These are phyloP conservation scores for Pantherophis guttatus DNA, from an alignment of 2,113 vertebrate genomes.

Conservation along the genomic window DNA sequence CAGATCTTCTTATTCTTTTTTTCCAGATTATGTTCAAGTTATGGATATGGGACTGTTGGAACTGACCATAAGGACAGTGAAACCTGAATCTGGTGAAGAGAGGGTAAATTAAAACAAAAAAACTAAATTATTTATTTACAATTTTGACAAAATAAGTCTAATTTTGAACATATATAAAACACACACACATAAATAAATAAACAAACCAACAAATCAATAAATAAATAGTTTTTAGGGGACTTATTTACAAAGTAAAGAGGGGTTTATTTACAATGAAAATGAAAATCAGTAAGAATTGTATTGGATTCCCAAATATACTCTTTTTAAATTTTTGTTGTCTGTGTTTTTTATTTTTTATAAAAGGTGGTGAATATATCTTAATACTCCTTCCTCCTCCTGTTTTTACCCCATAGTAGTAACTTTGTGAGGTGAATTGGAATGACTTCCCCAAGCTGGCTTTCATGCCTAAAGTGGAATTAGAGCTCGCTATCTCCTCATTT, in stretches of 20 bases:
- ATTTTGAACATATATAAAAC: not conserved
- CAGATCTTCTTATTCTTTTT: not conserved
- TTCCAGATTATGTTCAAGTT: slow-evolving; percentile 93
- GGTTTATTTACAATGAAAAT: not conserved
- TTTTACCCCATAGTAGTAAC: not conserved
- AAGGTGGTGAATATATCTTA: not conserved
- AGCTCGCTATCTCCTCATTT: not conserved
- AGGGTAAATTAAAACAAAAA: slow-evolving; percentile 72
- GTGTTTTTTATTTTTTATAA: not conserved
- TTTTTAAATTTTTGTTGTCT: not conserved
- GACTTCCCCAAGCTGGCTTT: not conserved
- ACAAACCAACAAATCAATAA: not conserved
- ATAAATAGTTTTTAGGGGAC: not conserved
- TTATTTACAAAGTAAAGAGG: not conserved
- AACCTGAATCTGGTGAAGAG: slow-evolving; percentile 80
- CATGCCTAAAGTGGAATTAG: not conserved
- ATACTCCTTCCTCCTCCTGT: not conserved
- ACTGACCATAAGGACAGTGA: slow-evolving; percentile 89
- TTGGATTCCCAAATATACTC: not conserved
- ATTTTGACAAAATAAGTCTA: not conserved
- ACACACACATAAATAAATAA: rapidly evolving
- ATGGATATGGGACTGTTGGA: slow-evolving; percentile 96
- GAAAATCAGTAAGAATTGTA: not conserved
- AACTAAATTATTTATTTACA: not conserved
- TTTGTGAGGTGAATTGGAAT: not conserved